phyloP scores from a whole-genome alignment of 1,140 invertebrate genomes.

The Formica exsecta region DNA sequence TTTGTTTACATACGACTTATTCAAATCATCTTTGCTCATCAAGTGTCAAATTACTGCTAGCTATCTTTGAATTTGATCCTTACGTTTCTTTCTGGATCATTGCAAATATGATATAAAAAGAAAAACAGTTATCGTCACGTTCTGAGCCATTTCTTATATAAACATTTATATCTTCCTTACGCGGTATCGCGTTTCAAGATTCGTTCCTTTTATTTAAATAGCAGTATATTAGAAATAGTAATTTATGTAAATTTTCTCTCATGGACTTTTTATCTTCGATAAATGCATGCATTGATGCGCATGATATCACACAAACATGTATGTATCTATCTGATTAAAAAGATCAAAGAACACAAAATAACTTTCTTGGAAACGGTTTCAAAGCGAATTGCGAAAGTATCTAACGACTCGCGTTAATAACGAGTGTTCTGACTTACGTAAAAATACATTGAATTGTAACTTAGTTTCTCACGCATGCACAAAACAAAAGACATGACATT shows the following conservation, averaged over 20 bases:
- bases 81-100: slow-evolving; percentile 20
- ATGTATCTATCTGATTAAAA: neutral
- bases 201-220: neutral
- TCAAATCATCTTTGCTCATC: slow-evolving; percentile 1
- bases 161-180: neutral
- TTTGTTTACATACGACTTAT: slow-evolving; percentile 14
- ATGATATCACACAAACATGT: neutral
- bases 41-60: slow-evolving; percentile 34
- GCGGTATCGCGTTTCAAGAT: neutral
- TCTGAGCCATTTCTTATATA: neutral
- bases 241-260: neutral
- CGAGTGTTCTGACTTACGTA: slow-evolving; percentile 21
- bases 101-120: slow-evolving; percentile 2
- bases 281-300: neutral
- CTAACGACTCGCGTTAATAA: neutral
- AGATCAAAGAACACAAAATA: neutral
- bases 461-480: neutral
- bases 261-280: neutral
- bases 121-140: slow-evolving; percentile 25
- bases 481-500: neutral
- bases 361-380: neutral
- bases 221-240: neutral
- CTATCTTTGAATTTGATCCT: slow-evolving; percentile 3
- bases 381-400: slow-evolving; percentile 5
- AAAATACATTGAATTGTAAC: slow-evolving; percentile 8